Percentiles rank a stretch among this genome's conserved stretches.
Conservation (phyloP, 1,140 invertebrate species). For the Leptinotarsa undecemlineata region DNA sequence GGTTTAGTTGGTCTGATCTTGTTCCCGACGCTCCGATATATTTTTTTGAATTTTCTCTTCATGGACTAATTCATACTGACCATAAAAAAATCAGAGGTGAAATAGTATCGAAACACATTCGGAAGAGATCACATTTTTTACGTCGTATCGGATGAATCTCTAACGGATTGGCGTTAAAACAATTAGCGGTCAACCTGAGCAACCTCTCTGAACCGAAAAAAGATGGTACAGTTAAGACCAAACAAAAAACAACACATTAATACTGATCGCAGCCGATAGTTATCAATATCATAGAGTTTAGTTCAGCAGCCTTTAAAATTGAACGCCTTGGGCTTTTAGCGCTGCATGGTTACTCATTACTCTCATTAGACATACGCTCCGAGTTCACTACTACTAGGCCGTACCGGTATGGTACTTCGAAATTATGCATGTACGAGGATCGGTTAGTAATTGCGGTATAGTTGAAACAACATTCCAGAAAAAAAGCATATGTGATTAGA, state of each 20-base stretch:
- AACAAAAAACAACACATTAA: background rate
- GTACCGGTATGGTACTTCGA: constrained; percentile 16
- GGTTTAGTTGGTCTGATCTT: too few species aligned
- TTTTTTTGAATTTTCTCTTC: too few species aligned
- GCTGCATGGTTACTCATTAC: constrained; percentile 28
- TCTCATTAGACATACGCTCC: constrained; percentile 28
- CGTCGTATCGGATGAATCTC: too few species aligned
- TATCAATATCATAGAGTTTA: background rate
- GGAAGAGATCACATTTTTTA: too few species aligned
- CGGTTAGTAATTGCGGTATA: background rate
- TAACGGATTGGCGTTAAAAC: background rate
- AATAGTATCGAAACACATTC: too few species aligned
- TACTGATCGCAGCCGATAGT: background rate
- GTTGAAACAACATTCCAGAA: too few species aligned
- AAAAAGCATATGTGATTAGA: too few species aligned
- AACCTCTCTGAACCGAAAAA: background rate
- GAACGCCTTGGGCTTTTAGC: constrained; percentile 2
- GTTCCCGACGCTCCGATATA: too few species aligned
- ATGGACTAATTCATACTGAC: too few species aligned
- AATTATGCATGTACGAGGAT: constrained; percentile 1
- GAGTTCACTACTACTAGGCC: constrained; percentile 23
- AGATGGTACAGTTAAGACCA: background rate
- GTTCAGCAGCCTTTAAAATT: constrained; percentile 14
- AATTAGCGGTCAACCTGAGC: background rate
- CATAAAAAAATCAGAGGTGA: too few species aligned